Conservation (phyloP, 37 sponge, comb jelly and placozoan species). For the Chondrosia reniformis region DNA sequence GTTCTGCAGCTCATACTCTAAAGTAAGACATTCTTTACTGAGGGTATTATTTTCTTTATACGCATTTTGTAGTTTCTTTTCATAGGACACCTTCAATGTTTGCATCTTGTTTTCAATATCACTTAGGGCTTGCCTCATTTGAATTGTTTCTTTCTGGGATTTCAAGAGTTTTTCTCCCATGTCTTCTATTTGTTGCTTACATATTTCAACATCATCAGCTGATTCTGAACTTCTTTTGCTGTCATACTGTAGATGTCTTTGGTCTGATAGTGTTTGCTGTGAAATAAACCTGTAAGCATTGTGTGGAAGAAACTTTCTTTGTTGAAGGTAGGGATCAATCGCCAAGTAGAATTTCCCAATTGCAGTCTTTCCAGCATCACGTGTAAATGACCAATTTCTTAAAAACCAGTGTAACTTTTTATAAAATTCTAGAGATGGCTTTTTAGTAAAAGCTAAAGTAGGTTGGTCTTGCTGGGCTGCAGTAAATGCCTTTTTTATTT, state of each 20-base stretch:
- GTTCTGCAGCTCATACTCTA: not conserved
- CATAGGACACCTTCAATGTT: not conserved
- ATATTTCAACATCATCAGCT: too few species aligned
- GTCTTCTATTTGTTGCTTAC: not conserved
- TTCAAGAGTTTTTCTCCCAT: not conserved
- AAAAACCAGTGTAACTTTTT: not conserved
- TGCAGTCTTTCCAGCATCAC: not conserved
- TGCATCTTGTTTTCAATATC: too few species aligned
- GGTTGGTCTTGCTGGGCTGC: not conserved
- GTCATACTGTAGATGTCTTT: not conserved
- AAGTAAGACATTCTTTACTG: not conserved
- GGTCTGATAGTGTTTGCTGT: not conserved
- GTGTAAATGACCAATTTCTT: not conserved
- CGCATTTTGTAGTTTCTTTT: not conserved
- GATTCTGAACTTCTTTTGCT: not conserved
- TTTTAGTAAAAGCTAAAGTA: not conserved
- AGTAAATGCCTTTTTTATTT: not conserved
- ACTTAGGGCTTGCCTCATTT: too few species aligned
- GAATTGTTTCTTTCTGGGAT: not conserved
- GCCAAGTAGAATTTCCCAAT: not conserved
- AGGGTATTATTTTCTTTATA: not conserved
- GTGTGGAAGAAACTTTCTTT: not conserved
- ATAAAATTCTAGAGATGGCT: not conserved
- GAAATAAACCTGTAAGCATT: not conserved
- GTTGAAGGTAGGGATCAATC: not conserved